Percentiles rank a stretch among this genome's conserved stretches.
Conservation (phyloP, 1,140 invertebrate genomes). For the Halictus rubicundus region DNA sequence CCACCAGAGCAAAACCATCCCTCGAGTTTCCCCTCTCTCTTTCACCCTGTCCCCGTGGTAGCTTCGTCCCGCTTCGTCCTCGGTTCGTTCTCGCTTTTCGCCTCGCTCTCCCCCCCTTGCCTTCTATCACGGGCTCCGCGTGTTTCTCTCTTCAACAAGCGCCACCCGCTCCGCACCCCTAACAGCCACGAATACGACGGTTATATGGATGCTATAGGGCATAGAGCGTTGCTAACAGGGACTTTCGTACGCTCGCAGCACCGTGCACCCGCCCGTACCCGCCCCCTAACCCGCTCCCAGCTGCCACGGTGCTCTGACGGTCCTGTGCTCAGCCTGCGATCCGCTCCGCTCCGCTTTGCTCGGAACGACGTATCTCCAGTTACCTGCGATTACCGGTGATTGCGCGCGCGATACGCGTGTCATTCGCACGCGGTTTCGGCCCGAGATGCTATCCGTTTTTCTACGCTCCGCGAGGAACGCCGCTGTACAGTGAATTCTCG, state of each 20-base stretch:
- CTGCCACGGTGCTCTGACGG: background rate
- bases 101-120: conserved; percentile 19
- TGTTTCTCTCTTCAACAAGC: conserved; percentile 16
- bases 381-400: conserved; percentile 59
- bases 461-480: background rate
- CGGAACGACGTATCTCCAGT: conserved; percentile 26
- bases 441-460: background rate
- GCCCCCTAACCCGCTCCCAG: background rate
- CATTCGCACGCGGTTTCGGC: no score
- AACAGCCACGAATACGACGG: conserved; percentile 67
- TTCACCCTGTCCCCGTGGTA: conserved; percentile 9
- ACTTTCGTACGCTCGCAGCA: conserved; percentile 55
- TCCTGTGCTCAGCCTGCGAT: no score
- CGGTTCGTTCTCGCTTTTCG: background rate
- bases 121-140: conserved; percentile 25
- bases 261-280: conserved; percentile 9
- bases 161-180: conserved; percentile 18
- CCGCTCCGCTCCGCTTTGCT: conserved; percentile 1
- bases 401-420: conserved; percentile 27
- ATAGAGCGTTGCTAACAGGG: conserved; percentile 63
- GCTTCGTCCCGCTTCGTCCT: background rate
- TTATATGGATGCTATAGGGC: conserved; percentile 63
- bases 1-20: conserved; percentile 75
- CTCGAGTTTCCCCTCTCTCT: conserved; percentile 52
- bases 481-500: no score